Evolutionary conservation across 2,888 invertebrate genomes (phyloP), one percentile per base, ranked within the genome.

Genomic region (Chalcosyrphus nemorum): DNA sequence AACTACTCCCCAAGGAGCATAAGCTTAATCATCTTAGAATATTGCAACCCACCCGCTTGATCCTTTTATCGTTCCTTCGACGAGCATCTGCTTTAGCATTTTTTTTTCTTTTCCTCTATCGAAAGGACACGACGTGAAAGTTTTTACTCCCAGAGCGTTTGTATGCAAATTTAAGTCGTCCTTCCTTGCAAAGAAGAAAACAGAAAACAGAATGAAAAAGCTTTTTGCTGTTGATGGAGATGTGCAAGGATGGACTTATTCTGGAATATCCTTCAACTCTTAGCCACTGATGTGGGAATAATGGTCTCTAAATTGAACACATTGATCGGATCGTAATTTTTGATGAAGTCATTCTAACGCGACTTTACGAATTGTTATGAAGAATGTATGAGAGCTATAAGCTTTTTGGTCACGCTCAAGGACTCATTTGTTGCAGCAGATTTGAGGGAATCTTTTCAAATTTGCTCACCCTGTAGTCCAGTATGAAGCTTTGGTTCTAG

Each of bases 101-200:
- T 32, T 7, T 17, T 21, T 72, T 21, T 41, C 21, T 7, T 17
- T 21, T 72, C 15, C 29, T 72, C 19, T 13, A 15, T 21, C 6
- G 4, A 13, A 24, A 17, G 43, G 13, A 24, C 29, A n/a, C 32
- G 38, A 57, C 29, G 21, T 7, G 19, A 35, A 65, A 66, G 13
- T 59, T 52, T n/a, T 71, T 24, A 35, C 38, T 76, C 47, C 41
- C 65, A 27, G n/a, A 17, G 72, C 54, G 54, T 56, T 63, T 56
- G 27, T 59, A 76, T 76, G 71, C 35, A 72, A 72, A 72, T 78
- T 78, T 78, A 41, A 21, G 38, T 38, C 15, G 54, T 32, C 9
- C 21, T 41, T 68, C 19, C 4, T 35, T 45, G 24, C 13, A 32
- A 50, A 29, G 21, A 50, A 29, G 6, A 11, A 45, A 21, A 45